Evolutionary conservation across 2,888 invertebrate species (phyloP).

Genomic region (Megalurothrips usitatus): DNA sequence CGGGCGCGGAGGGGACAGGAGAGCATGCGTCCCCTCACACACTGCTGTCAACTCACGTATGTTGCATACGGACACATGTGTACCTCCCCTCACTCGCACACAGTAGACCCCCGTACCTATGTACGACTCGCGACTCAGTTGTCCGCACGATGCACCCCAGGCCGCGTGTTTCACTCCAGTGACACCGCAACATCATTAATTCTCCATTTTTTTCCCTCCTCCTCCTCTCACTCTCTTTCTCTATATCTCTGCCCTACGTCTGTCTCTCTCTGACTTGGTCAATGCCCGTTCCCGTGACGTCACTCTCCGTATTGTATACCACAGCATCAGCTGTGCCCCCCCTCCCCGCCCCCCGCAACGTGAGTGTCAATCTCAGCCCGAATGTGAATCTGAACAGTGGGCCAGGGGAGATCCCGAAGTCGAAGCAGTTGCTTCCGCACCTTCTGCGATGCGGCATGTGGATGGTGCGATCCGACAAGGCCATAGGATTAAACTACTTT

Average conservation of each 20-base stretch:
- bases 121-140: neutral
- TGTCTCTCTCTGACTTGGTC: neutral
- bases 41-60: neutral
- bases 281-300: slow-evolving; percentile 21
- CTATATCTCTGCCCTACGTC: neutral
- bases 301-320: neutral
- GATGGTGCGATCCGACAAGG: too few relatives aligned
- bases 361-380: neutral
- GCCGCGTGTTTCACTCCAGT: neutral
- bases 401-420: too few relatives aligned
- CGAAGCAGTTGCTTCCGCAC: too few relatives aligned
- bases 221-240: neutral
- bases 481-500: too few relatives aligned
- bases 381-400: too few relatives aligned
- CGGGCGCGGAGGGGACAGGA: neutral
- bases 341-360: neutral
- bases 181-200: slow-evolving; percentile 8
- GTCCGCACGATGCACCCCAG: neutral
- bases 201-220: slow-evolving; percentile 11
- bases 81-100: neutral
- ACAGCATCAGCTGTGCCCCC: neutral
- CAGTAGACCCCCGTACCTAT: too few relatives aligned
- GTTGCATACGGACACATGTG: too few relatives aligned
- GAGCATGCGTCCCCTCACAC: too few relatives aligned
- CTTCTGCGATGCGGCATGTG: too few relatives aligned